Evolutionary conservation across 64 coral and sea anemone species (phyloP), one percentile per base, ranked within the genome.

Genomic region (Catalaphyllia jardinei): DNA sequence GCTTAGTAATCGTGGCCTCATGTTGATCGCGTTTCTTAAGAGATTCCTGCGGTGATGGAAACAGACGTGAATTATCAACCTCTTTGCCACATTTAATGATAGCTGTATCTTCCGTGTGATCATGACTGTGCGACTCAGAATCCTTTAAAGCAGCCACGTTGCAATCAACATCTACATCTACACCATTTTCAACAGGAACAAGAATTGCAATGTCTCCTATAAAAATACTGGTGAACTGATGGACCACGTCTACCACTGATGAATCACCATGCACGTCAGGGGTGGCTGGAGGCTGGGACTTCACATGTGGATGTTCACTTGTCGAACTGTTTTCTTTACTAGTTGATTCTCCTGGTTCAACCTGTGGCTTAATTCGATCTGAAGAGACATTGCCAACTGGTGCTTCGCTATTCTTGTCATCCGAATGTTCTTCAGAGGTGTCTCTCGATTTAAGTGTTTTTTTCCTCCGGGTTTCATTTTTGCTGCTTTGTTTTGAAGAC

Each of bases 151-250:
- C 81, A 85, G 7, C 20, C n/a, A 1, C 60, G 18, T 12, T 14
- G 12, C 62, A 67, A 85, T 85, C 63, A 71, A 4, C 39, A 28
- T 15, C 81, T 27, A 4, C 39, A 50, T 15, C 81, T 27, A 28
- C 29, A n/a, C 74, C 11, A 27, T 22, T 27, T 15, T 42, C 81
- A 51, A 71, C 33, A 13, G 81, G 81, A 38, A 85, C 81, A 11
- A 67, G 22, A 85, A 85, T 85, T 15, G 62, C 24, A 28, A 85
- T 85, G 62, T 85, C 81, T 8, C 81, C 81, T 50, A 85, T 71
- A 3, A 85, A 42, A 46, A 85, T 24, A 85, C 31, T 67, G 63
- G 81, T 35, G 31, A 85, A 85, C 7, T 85, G 15, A 16, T 71
- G 31, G 24, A 16, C 62, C 4, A 27, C 18, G 60, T 67, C 11